Evolutionary conservation across 1,140 invertebrate genomes (phyloP), one percentile per base, ranked within the genome.

Genomic region (Heliconius congener): DNA sequence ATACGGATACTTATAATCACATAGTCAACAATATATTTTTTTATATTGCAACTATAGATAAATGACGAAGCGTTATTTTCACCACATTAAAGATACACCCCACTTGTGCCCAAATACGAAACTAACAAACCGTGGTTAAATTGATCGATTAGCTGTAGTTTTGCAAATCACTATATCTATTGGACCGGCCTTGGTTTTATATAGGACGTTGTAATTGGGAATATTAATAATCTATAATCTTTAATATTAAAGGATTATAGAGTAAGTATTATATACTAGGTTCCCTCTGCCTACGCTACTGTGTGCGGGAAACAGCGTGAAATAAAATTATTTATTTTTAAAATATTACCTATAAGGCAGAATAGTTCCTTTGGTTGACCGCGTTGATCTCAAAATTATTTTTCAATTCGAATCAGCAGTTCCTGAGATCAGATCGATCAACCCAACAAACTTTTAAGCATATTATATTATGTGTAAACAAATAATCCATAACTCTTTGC

Each of bases 101-200:
- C 81, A 80, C 75, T 81, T 74, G 73, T 77, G 81, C 78, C 76
- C 80, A 66, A 66, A 73, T 76, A 83, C 85, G 87, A 74, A 88
- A 85, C 85, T 94, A 94, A 94, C 91, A 90, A 94, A 90, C 91
- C 91, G 88, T 93, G 87, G 82, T 86, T 90, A 90, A 94, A 89
- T 88, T 92, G 91, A 94, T 94, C 91, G 92, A 93, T 94, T 94
- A 92, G 85, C 79, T 72, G 74, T 79, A 78, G 76, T 89, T 89
- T 81, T 83, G 88, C 90, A 87, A 91, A 89, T 92, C 92, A 92
- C 77, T 60, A 27, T 72, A 13, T 13, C 42, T 46, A 46, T 27
- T 55, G 42, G 46, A 9, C 70, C 27, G 34, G 13, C 27, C 27
- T 77, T 72, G 30, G 76, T 72, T 37, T 52, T 77, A 39, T 4